A percentile compares a stretch with the other conserved stretches of the same genome.
Evolutionary conservation across 30 jellyfish, hydroid and myxozoan genomes (phyloP).

Genomic region (Hydractinia symbiolongicarpus): DNA sequence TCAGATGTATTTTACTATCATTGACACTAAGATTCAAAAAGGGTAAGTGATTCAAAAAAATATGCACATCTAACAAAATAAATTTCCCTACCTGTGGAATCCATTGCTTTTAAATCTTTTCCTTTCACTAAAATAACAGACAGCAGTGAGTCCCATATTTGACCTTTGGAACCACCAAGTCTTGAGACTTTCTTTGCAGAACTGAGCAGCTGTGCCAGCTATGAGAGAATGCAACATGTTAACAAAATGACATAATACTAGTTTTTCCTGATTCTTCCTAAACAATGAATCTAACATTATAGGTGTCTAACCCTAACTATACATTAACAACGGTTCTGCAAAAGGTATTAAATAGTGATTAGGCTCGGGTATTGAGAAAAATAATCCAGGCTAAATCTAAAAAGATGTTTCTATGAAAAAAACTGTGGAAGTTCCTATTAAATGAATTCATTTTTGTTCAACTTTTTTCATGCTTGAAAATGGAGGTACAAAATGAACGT

Average conservation of each 20-base stretch:
- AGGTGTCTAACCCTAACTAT: background rate
- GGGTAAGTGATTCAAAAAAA: too few relatives aligned
- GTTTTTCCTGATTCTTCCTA: background rate
- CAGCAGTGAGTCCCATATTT: slow-evolving; percentile 69
- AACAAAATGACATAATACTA: background rate
- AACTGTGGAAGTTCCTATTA: too few relatives aligned
- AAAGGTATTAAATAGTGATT: background rate
- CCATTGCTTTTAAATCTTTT: slow-evolving; percentile 51
- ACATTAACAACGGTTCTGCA: background rate
- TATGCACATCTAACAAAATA: too few relatives aligned
- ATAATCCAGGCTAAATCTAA: too few relatives aligned
- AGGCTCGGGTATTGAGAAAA: too few relatives aligned
- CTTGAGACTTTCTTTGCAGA: slow-evolving; percentile 42
- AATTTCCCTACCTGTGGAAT: slow-evolving; percentile 58
- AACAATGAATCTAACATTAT: background rate
- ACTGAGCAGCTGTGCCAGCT: slow-evolving; percentile 71
- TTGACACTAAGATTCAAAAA: too few relatives aligned
- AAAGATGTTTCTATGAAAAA: too few relatives aligned
- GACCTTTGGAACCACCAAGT: slow-evolving; percentile 55
- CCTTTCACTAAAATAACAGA: slow-evolving; percentile 75
- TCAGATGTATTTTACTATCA: too few relatives aligned
- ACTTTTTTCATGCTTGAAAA: too few relatives aligned
- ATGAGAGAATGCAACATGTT: background rate
- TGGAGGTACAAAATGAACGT: too few relatives aligned
- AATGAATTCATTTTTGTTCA: too few relatives aligned